Percentiles rank a stretch among this genome's conserved stretches.
Evolutionary conservation across 1,140 invertebrate genomes (phyloP).

Genomic region (Drosophila virilis): DNA sequence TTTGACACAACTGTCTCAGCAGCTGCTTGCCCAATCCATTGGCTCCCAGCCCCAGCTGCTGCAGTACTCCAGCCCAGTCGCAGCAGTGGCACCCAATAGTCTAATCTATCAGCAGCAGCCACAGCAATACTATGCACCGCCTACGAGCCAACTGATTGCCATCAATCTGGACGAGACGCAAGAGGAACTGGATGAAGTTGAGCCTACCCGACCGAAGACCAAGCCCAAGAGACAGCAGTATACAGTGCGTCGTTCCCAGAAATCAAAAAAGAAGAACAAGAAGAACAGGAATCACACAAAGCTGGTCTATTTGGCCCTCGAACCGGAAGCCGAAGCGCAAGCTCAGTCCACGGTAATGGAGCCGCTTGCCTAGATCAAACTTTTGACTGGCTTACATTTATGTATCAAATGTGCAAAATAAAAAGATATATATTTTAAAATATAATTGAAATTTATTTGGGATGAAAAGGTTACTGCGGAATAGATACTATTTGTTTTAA

Average conservation of each 20-base stretch:
- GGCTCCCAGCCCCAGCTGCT: background rate
- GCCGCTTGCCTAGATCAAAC: background rate
- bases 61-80: background rate
- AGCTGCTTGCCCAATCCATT: constrained; percentile 1
- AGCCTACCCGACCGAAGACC: background rate
- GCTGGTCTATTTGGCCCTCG: constrained; percentile 10
- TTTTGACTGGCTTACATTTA: background rate
- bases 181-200: background rate
- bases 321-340: constrained; percentile 4
- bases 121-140: background rate
- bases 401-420: background rate
- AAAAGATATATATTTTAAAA: background rate
- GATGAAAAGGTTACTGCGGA: too few species aligned
- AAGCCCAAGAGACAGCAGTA: background rate
- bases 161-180: background rate
- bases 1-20: constrained; percentile 1
- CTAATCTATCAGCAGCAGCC: background rate
- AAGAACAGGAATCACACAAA: constrained; percentile 10
- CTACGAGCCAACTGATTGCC: background rate
- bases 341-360: background rate
- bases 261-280: constrained; percentile 28
- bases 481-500: too few species aligned
- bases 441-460: too few species aligned
- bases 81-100: background rate
- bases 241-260: constrained; percentile 15